Conservation (phyloP, 2,113 vertebrate species). For the Bubalus kerabau region DNA sequence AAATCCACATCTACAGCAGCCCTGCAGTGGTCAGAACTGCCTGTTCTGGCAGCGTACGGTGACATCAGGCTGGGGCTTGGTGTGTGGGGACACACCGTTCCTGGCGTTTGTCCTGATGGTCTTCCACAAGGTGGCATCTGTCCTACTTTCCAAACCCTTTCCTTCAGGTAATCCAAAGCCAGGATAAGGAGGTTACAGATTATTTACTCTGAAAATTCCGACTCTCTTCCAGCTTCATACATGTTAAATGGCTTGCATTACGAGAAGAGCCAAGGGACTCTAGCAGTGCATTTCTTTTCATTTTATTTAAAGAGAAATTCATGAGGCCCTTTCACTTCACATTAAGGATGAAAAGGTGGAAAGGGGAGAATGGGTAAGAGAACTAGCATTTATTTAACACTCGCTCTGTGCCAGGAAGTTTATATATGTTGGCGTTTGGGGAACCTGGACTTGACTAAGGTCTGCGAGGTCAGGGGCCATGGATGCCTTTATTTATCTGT, state of each 20-base stretch:
- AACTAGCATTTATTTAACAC: not conserved
- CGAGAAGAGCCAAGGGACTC: not conserved
- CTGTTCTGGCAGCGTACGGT: not conserved
- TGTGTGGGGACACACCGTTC: not conserved
- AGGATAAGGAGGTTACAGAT: not conserved
- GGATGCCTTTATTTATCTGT: not conserved
- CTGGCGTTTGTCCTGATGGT: not conserved
- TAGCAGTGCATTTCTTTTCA: not conserved
- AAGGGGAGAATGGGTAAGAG: not conserved
- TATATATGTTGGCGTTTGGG: not conserved
- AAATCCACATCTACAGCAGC: not conserved
- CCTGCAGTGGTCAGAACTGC: not conserved
- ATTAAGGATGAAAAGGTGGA: not conserved
- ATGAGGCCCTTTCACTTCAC: not conserved
- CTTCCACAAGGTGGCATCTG: not conserved
- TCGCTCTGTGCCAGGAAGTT: not conserved
- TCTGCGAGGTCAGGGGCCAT: not conserved
- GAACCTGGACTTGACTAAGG: not conserved
- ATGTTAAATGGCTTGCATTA: not conserved
- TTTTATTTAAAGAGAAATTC: not conserved
- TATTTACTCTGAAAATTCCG: conserved; percentile 22
- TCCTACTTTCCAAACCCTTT: not conserved
- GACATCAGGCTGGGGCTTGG: not conserved
- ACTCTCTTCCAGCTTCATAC: not conserved
- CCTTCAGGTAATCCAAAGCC: not conserved